phyloP scores from a whole-genome alignment of 2,888 invertebrate genomes.

The Sthenelais limicola region DNA sequence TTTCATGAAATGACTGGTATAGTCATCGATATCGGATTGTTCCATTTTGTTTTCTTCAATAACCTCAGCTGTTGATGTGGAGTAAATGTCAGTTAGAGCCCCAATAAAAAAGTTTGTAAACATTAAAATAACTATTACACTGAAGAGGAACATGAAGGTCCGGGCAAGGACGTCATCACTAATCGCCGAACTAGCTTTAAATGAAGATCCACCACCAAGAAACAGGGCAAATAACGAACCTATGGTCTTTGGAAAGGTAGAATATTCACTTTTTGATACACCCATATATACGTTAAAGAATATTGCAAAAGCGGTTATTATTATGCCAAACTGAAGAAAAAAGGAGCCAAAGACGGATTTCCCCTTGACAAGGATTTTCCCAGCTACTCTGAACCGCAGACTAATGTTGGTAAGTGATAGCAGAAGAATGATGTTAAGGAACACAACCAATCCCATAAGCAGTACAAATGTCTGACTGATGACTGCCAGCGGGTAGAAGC shows the following conservation, averaged over 20 bases:
- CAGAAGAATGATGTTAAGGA: not conserved
- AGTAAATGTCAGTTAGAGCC: not conserved
- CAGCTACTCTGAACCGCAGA: not conserved
- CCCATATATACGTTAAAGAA: not conserved
- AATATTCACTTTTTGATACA: not conserved
- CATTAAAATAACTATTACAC: not conserved
- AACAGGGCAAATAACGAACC: not conserved
- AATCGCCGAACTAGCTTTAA: not conserved
- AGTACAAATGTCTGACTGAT: not conserved
- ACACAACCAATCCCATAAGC: not conserved
- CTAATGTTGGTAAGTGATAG: not conserved
- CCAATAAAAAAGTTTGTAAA: not conserved
- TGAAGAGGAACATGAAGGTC: not conserved
- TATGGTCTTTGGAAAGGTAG: not conserved
- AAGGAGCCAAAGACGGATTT: not conserved
- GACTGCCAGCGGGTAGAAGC: not conserved
- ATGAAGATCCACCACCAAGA: not conserved
- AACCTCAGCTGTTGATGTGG: no score
- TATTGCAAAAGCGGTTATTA: not conserved
- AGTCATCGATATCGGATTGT: no score
- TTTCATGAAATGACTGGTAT: no score
- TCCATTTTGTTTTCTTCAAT: no score
- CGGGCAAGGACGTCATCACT: not conserved
- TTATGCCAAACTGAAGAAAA: not conserved
- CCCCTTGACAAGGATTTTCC: not conserved